Percentiles rank a stretch among this genome's conserved stretches.
phyloP scores from a whole-genome alignment of 2,888 invertebrate genomes.

The Pterostichus niger region DNA sequence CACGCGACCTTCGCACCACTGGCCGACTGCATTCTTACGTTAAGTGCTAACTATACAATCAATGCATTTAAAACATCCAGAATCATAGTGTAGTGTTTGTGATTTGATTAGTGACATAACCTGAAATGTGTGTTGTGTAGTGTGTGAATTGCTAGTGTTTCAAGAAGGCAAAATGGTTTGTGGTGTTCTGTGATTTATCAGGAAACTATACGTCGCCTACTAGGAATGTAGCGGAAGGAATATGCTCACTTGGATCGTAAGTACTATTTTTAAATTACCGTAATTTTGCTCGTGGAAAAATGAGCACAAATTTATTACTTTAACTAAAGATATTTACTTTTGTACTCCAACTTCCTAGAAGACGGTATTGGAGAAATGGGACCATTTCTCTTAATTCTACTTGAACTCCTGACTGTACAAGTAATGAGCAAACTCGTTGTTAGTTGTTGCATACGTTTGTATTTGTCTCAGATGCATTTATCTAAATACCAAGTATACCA shows the following conservation, averaged over 20 bases:
- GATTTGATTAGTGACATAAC: not conserved
- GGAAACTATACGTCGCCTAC: constrained; percentile 16
- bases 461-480: constrained; percentile 13
- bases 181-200: constrained; percentile 24
- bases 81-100: not conserved
- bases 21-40: constrained; percentile 36
- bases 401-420: constrained; percentile 1
- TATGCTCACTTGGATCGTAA: constrained; percentile 67
- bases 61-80: constrained; percentile 10
- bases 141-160: not conserved
- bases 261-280: constrained; percentile 32
- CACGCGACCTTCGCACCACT: constrained; percentile 12
- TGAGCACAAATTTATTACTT: not conserved
- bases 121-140: constrained; percentile 9
- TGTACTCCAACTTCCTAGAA: not conserved
- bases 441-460: constrained; percentile 22
- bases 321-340: constrained; percentile 8
- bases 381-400: constrained; percentile 12
- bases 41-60: constrained; percentile 10
- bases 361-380: constrained; percentile 11
- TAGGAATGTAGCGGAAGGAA: constrained; percentile 55
- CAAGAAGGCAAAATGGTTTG: not conserved
- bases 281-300: constrained; percentile 13
- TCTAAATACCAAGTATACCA: constrained; percentile 8
- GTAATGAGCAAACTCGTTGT: not conserved